Conservation (phyloP, 2,113 vertebrate genomes). For the Willisornis vidua region DNA sequence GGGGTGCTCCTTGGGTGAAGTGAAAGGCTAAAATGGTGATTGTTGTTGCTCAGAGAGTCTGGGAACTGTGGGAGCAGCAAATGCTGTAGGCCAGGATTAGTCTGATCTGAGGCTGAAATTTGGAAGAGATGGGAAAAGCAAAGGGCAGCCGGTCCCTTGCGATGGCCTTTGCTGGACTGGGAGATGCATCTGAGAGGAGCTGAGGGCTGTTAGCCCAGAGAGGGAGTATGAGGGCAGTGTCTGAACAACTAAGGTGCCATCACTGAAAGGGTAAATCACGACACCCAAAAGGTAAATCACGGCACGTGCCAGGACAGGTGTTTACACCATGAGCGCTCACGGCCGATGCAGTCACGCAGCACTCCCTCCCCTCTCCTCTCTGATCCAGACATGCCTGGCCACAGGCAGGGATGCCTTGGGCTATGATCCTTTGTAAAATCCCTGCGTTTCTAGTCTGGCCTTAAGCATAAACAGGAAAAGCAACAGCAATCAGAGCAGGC, state of each 20-base stretch:
- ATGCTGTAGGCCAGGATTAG: fast-evolving
- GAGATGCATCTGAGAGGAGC: background rate
- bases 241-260: background rate
- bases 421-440: conserved; percentile 1
- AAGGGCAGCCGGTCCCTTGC: background rate
- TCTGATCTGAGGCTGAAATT: background rate
- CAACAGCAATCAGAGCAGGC: background rate
- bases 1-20: background rate
- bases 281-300: background rate
- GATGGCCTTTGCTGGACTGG: background rate
- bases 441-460: conserved; percentile 29
- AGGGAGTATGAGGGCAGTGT: fast-evolving
- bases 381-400: conserved; percentile 42
- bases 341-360: background rate
- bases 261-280: background rate
- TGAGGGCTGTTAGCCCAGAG: background rate
- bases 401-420: background rate
- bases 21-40: background rate
- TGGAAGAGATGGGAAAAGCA: background rate
- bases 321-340: fast-evolving
- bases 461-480: conserved; percentile 54
- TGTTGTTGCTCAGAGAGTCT: background rate
- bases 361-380: background rate
- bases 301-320: background rate
- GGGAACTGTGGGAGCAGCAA: fast-evolving